Evolutionary conservation across 2,888 invertebrate genomes (phyloP).

Genomic region (Uropetala carovei): DNA sequence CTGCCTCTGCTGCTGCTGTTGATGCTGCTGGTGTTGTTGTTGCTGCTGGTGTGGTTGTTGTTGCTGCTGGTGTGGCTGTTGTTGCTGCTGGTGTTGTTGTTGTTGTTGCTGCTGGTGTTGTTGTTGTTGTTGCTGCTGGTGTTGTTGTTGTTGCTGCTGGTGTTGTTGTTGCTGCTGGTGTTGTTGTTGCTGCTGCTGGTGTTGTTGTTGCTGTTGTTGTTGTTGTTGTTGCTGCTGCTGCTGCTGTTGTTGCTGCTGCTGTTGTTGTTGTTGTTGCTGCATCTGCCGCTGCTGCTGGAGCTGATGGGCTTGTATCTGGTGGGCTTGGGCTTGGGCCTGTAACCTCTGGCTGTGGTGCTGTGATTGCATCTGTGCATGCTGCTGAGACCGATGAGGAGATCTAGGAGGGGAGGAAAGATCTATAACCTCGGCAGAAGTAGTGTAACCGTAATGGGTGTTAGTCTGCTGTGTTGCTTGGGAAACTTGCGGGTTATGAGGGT

Average conservation of each 20-base stretch:
- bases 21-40: constrained; percentile 70
- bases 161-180: background rate
- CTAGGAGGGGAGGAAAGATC: constrained; percentile 78
- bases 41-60: constrained; percentile 71
- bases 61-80: constrained; percentile 69
- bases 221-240: background rate
- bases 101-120: constrained; percentile 44
- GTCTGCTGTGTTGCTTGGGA: constrained; percentile 41
- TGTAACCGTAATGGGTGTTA: constrained; percentile 38
- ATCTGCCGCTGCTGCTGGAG: constrained; percentile 66
- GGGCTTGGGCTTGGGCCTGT: constrained; percentile 63
- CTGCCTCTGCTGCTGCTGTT: constrained; percentile 66
- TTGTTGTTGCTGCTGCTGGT: constrained; percentile 11
- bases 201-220: background rate
- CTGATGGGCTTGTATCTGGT: constrained; percentile 67
- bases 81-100: constrained; percentile 4
- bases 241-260: background rate
- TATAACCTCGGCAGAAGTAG: constrained; percentile 75
- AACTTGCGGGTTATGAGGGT: constrained; percentile 45
- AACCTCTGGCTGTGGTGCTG: constrained; percentile 40
- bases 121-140: background rate
- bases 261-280: constrained; percentile 65
- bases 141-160: constrained; percentile 23
- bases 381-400: constrained; percentile 70
- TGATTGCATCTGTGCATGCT: constrained; percentile 56